Percentiles rank a stretch among this genome's conserved stretches.
Evolutionary conservation across 2,888 invertebrate species (phyloP).

Genomic region (Drosophila neonasuta): DNA sequence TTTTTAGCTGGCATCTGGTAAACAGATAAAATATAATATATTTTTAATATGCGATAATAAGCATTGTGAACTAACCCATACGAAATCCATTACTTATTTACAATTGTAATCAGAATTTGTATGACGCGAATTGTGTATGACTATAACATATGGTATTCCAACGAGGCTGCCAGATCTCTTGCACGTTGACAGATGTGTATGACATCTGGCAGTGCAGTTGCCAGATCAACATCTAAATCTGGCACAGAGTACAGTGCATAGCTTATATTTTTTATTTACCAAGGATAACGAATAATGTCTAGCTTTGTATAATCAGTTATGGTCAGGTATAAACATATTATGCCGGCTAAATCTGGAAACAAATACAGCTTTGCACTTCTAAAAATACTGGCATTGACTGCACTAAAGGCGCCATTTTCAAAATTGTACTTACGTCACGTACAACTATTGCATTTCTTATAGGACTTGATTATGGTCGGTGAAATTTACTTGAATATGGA

Average conservation of each 20-base stretch:
- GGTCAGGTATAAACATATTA: too few species aligned
- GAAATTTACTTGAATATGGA: too few species aligned
- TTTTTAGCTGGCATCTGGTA: constrained; percentile 25
- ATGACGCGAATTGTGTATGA: constrained; percentile 16
- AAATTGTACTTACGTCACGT: too few species aligned
- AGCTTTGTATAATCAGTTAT: too few species aligned
- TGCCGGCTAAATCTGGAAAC: too few species aligned
- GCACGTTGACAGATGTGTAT: constrained; percentile 15
- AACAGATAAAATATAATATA: neutral
- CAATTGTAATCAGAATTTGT: neutral
- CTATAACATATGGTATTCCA: neutral
- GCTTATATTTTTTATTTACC: neutral
- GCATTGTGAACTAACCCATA: constrained; percentile 16
- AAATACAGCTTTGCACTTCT: too few species aligned
- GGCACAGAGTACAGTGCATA: neutral
- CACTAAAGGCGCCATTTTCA: too few species aligned
- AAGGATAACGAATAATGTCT: too few species aligned
- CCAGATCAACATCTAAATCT: constrained; percentile 23
- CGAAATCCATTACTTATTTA: constrained; percentile 9
- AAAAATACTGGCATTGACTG: too few species aligned
- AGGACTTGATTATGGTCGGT: too few species aligned
- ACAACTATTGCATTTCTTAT: too few species aligned
- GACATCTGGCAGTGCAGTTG: constrained; percentile 36
- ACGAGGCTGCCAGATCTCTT: constrained; percentile 40
- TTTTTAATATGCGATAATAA: neutral